Evolutionary conservation across 2,113 vertebrate species (phyloP), one percentile per base, ranked within the genome.

Genomic region (Excalfactoria chinensis): DNA sequence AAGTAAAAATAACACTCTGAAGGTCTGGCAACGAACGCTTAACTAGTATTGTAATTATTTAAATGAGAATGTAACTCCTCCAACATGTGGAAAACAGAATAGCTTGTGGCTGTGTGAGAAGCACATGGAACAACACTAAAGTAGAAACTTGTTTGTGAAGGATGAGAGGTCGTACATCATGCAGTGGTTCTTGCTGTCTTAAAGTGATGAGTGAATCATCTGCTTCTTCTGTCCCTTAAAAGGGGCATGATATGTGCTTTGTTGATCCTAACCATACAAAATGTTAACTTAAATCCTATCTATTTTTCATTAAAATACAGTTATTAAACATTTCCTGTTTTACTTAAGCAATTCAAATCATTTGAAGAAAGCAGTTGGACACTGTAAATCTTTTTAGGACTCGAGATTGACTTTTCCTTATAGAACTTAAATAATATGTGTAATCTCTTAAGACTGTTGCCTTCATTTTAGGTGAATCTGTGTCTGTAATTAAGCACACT

Each of bases 401-500:
- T 32, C 30, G 81, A 15, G 10, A 53, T 53, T 30, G 69, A 59
- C 13, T 66, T 85, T 75, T 91, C 20, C 35, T 13, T 79, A 0
- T 23, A 46, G 40, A n/a, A 64, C 37, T 73, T 7, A 41, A 73
- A 17, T 49, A 15, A n/a, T 58, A 14, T 1, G 5, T 60, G 18
- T 56, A 40, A 60, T 40, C 41, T 80, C 22, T 60, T 71, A 88
- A 91, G 28, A 21, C 53, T 87, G 0, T 86, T 32, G 28, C 41
- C 19, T 85, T 86, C 79, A 53, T 93, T 95, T 41, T 82, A 99
- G 99, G 99, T 86, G 99, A 99, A 94, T 99, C 99, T 40, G 98
- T 99, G 30, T 99, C 99, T 19, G 98, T 99, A 88, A 99, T 99
- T 93, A 99, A 99, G 95, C 99, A 99, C 97, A 99, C 99, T 0